Evolutionary conservation across 2,113 vertebrate genomes (phyloP).

Genomic region (Cyanoderma ruficeps): DNA sequence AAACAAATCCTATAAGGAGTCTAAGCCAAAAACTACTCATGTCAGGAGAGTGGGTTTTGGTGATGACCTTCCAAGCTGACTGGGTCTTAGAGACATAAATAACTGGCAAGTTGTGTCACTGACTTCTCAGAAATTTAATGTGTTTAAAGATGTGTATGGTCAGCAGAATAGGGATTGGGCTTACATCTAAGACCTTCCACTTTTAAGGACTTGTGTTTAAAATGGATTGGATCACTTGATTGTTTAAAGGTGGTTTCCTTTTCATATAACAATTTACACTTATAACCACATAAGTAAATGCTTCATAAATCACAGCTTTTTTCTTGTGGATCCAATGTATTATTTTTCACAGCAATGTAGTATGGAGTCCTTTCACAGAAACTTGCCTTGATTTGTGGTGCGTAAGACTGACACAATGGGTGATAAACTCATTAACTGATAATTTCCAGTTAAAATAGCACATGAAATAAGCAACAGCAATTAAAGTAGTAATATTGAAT

Average conservation of each 20-base stretch:
- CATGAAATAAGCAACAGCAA: neutral
- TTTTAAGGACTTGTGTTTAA: neutral
- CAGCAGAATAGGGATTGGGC: neutral
- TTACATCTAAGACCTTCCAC: neutral
- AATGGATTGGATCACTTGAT: neutral
- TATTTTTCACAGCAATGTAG: neutral
- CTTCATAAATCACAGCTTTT: neutral
- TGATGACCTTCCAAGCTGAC: neutral
- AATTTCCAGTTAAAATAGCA: neutral
- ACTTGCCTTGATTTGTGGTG: neutral
- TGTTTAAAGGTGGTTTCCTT: neutral
- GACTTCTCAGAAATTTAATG: neutral
- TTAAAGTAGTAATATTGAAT: neutral
- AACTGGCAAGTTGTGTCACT: neutral
- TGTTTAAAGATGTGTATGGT: neutral
- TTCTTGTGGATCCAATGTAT: neutral
- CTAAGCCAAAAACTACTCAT: neutral
- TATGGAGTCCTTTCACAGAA: neutral
- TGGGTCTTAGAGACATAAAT: neutral
- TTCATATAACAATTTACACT: neutral
- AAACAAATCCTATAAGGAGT: neutral
- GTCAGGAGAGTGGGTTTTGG: neutral
- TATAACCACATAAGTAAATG: neutral
- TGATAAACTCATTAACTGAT: neutral
- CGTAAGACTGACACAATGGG: neutral